Evolutionary conservation across 2,797 vertebrate species (phyloP), one percentile per base, ranked within the genome.

Genomic region (Synaphobranchus kaupii): DNA sequence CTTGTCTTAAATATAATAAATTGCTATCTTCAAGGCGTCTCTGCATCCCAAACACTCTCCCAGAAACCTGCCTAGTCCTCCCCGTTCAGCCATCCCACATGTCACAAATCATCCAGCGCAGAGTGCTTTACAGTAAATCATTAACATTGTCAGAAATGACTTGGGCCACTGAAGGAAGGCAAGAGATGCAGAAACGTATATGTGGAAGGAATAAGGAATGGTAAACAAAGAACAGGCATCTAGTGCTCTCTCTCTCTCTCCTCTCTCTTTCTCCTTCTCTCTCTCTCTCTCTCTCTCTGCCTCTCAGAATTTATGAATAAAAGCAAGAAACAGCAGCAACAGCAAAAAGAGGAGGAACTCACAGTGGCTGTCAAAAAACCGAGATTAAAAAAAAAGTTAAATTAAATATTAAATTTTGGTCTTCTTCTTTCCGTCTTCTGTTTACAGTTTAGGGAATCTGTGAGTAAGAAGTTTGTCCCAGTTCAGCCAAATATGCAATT

Each of bases 1-100:
- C 97, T 98, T 98, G 98, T 99, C 98, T 98, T 98, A 98, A 98
- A 98, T 98, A 98, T 98, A 98, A 98, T 98, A 98, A 99, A 98
- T 97, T 97, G 96, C 97, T 95, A 97, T 98, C 97, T 98, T 98
- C 98, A 98, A 97, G 97, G 97, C 97, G 96, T 97, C 96, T 97
- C 97, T 96, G 97, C 96, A 98, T 98, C 97, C 97, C 94, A 97
- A 97, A 97, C 97, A 97, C 96, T 97, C 97, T 96, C 95, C 92
- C 96, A 96, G 98, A 98, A 98, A 97, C 96, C 97, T 97, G 97
- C 97, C 96, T 96, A 93, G 95, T 96, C 96, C 96, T 97, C 96
- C 97, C 94, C 84, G 88, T 95, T 95, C 95, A 95, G 95, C 95
- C 94, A 95, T 94, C 89, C 94, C 96, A 96, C 96, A 96, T 99